phyloP scores from a whole-genome alignment of 2,888 invertebrate species.

The Osedax fenrisi region DNA sequence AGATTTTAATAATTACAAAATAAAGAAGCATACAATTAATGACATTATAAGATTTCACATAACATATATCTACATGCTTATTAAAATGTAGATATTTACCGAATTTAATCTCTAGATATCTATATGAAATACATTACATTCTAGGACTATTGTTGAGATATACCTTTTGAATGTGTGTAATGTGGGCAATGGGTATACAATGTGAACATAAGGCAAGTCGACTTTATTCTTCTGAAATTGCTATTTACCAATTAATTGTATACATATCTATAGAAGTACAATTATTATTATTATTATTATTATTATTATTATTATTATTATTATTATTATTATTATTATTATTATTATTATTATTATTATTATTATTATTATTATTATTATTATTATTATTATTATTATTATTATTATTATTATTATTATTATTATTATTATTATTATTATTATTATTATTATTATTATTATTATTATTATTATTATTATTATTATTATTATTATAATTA shows the following conservation, averaged over 20 bases:
- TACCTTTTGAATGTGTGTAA: too few relatives aligned
- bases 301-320: background rate
- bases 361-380: background rate
- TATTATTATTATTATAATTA: background rate
- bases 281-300: background rate
- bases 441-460: background rate
- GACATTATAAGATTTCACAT: too few relatives aligned
- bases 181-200: too few relatives aligned
- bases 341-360: background rate
- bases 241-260: background rate
- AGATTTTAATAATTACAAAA: too few relatives aligned
- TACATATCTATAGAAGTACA: background rate
- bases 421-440: background rate
- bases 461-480: background rate
- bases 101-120: too few relatives aligned
- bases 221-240: too few relatives aligned
- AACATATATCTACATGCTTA: too few relatives aligned
- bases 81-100: too few relatives aligned
- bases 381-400: background rate
- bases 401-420: background rate
- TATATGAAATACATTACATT: too few relatives aligned
- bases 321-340: background rate
- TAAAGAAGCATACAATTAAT: too few relatives aligned
- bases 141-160: too few relatives aligned
- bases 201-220: too few relatives aligned